Evolutionary conservation across 2,797 vertebrate species (phyloP).

Genomic region (Dendrocincla fuliginosa): DNA sequence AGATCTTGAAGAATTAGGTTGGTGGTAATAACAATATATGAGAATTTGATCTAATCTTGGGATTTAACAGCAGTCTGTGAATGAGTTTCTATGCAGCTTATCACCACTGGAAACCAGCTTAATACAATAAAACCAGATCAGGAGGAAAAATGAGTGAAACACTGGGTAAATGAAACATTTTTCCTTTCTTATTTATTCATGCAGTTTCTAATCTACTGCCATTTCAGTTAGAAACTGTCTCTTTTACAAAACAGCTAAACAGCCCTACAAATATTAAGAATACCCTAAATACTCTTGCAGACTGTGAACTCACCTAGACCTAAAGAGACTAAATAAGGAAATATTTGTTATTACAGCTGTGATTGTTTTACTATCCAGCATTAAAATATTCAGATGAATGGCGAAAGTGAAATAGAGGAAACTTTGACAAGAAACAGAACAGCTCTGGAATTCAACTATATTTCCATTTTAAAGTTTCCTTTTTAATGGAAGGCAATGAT

Average conservation of each 20-base stretch:
- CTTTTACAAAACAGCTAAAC: neutral
- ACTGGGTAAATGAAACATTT: neutral
- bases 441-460: neutral
- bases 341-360: neutral
- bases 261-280: neutral
- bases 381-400: neutral
- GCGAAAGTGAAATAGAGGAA: neutral
- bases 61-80: neutral
- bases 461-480: neutral
- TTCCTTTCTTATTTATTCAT: neutral
- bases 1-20: conserved; percentile 60
- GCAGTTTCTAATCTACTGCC: neutral
- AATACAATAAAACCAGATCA: neutral
- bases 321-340: neutral
- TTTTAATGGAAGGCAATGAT: neutral
- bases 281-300: neutral
- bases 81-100: neutral
- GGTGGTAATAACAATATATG: conserved; percentile 54
- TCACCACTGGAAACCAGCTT: neutral
- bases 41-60: conserved; percentile 45
- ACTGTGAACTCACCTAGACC: neutral
- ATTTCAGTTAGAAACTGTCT: neutral
- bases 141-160: neutral
- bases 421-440: neutral
- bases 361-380: neutral